These are phyloP conservation scores for Pantherophis guttatus DNA, from an alignment of 2,113 vertebrate species.

Conservation along the genomic window DNA sequence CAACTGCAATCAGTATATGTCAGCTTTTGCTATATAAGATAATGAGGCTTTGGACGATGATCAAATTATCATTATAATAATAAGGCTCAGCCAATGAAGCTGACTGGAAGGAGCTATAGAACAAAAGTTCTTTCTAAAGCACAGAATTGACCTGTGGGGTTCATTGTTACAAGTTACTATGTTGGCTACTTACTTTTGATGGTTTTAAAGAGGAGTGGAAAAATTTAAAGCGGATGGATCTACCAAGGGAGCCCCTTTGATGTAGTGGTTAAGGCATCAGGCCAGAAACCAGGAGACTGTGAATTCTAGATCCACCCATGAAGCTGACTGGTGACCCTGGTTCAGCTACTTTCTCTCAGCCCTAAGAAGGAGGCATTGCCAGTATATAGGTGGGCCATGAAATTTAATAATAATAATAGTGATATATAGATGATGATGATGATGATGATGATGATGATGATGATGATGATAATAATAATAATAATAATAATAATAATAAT, in stretches of 20 bases:
- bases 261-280: neutral
- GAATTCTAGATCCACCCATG: neutral
- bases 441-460: too few species aligned
- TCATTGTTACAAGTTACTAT: neutral
- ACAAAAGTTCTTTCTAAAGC: neutral
- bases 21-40: neutral
- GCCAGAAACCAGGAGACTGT: neutral
- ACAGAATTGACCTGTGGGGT: neutral
- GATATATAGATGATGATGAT: too few species aligned
- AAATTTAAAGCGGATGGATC: neutral
- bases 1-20: neutral
- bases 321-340: neutral
- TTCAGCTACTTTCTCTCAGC: neutral
- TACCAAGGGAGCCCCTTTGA: neutral
- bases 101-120: neutral
- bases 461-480: neutral
- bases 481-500: neutral
- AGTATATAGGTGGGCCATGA: neutral
- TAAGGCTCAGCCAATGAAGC: neutral
- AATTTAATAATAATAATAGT: neutral
- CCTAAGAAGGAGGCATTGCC: neutral
- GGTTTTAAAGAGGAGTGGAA: neutral
- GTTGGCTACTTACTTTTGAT: neutral
- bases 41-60: neutral
- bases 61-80: neutral